These are phyloP conservation scores for Halocaridina rubra DNA, from an alignment of 2,888 invertebrate species.

Conservation along the genomic window DNA sequence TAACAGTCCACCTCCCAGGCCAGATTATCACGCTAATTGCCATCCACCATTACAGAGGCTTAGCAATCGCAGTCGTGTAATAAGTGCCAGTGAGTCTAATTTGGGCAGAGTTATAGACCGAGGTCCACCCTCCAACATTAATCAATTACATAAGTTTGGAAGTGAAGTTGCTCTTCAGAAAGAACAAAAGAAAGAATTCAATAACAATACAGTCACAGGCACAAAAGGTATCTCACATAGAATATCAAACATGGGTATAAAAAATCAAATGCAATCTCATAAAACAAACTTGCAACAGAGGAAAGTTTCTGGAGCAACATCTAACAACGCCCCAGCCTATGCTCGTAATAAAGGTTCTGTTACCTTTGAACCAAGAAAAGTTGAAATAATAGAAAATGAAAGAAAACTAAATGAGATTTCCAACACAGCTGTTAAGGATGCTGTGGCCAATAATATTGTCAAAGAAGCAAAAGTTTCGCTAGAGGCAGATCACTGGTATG, in stretches of 20 bases:
- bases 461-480: too few species aligned
- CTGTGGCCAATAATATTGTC: too few species aligned
- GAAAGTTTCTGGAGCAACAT: neutral
- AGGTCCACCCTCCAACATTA: neutral
- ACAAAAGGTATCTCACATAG: neutral
- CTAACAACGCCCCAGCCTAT: neutral
- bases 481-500: neutral
- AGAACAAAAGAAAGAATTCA: neutral
- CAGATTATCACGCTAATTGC: neutral
- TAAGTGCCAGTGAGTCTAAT: slow-evolving; percentile 25
- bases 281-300: neutral
- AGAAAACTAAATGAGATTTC: neutral
- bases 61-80: neutral
- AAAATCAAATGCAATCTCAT: neutral
- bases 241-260: neutral
- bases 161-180: neutral
- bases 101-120: neutral
- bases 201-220: neutral
- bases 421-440: too few species aligned
- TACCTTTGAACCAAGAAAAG: neutral
- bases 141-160: neutral
- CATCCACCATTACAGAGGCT: neutral
- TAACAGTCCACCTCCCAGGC: neutral
- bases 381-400: slow-evolving; percentile 11
- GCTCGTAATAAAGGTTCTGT: neutral